A percentile compares a stretch with the other conserved stretches of the same genome.
Conservation (phyloP, 2,888 invertebrate genomes). For the Lepidocyrtoides sp. region DNA sequence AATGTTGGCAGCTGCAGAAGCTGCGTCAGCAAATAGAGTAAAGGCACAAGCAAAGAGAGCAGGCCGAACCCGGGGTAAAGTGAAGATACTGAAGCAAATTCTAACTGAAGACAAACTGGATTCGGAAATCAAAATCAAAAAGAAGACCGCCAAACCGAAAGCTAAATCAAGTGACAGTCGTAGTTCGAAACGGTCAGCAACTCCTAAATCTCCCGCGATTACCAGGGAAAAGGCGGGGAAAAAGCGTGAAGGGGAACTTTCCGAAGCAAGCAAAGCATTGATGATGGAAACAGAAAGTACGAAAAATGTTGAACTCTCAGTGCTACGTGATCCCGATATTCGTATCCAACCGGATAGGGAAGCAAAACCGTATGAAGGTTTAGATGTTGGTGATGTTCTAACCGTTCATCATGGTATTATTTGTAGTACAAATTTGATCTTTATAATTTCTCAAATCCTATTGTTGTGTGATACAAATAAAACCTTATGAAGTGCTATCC, state of each 20-base stretch:
- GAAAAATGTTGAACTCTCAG: conserved; percentile 59
- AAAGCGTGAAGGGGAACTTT: background rate
- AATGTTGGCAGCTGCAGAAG: conserved; percentile 31
- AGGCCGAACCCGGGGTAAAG: conserved; percentile 44
- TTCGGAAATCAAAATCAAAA: too few relatives aligned
- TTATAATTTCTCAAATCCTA: too few relatives aligned
- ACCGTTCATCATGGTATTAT: conserved; percentile 67
- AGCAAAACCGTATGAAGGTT: conserved; percentile 53
- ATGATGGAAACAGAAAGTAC: conserved; percentile 37
- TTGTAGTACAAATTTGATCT: too few relatives aligned
- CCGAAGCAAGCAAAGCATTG: conserved; percentile 58
- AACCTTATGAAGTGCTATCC: background rate
- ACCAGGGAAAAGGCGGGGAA: background rate
- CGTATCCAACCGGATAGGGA: conserved; percentile 35
- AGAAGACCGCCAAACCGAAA: too few relatives aligned
- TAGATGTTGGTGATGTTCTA: conserved; percentile 74
- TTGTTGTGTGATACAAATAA: too few relatives aligned
- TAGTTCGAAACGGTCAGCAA: background rate
- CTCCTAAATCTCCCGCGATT: background rate
- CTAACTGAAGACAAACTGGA: conserved; percentile 48
- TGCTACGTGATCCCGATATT: conserved; percentile 63
- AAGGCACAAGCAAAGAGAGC: conserved; percentile 15
- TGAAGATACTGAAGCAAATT: conserved; percentile 44
- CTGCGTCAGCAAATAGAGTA: background rate
- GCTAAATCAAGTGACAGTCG: too few relatives aligned